A percentile compares a stretch with the other conserved stretches of the same genome.
Conservation (phyloP, 2,888 invertebrate genomes). For the Microplitis deprimator region DNA sequence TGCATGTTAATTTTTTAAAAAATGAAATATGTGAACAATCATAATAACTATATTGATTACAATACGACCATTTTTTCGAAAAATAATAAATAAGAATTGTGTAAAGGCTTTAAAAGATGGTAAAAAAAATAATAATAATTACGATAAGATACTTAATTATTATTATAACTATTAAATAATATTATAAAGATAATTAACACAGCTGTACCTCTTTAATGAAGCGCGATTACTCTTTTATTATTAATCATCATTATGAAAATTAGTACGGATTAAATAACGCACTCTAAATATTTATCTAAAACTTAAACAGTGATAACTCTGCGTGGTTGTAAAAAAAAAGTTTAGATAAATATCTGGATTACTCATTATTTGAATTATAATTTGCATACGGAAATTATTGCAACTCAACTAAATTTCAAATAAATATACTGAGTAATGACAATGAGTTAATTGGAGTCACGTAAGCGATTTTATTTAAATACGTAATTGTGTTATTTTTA, state of each 20-base stretch:
- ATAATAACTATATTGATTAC: slow-evolving; percentile 36
- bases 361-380: too few species aligned
- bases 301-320: too few species aligned
- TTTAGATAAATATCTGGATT: too few species aligned
- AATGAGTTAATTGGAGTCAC: neutral
- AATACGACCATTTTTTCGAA: neutral
- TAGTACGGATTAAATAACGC: neutral
- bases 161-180: neutral
- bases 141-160: neutral
- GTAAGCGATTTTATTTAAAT: neutral
- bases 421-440: too few species aligned
- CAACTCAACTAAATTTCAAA: too few species aligned
- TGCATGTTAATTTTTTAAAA: slow-evolving; percentile 58
- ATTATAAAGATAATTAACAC: neutral
- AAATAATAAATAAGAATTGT: neutral
- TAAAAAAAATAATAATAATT: neutral
- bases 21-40: slow-evolving; percentile 31
- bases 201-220: slow-evolving; percentile 8
- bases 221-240: slow-evolving; percentile 6
- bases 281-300: neutral
- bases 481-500: neutral
- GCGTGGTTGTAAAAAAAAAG: too few species aligned
- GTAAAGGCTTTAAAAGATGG: slow-evolving; percentile 21
- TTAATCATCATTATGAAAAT: slow-evolving; percentile 5
- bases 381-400: too few species aligned